phyloP scores from a whole-genome alignment of 2,113 vertebrate species.

The Vanacampus margaritifer region DNA sequence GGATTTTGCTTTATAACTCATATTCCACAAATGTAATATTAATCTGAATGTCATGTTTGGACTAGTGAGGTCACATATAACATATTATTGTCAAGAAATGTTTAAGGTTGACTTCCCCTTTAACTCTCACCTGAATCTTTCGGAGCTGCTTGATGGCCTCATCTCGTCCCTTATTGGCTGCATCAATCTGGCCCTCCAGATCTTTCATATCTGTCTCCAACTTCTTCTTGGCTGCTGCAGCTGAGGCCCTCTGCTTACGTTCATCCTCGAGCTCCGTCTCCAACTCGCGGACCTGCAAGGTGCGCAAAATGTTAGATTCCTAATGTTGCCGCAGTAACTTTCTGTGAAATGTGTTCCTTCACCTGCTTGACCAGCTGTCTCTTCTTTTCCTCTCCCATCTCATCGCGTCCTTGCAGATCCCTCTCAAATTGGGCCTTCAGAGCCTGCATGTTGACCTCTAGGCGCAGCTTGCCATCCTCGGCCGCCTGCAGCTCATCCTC shows the following conservation, averaged over 20 bases:
- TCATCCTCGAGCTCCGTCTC: conserved; percentile 94
- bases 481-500: conserved; percentile 94
- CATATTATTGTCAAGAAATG: too few relatives aligned
- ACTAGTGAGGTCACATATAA: too few relatives aligned
- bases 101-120: too few relatives aligned
- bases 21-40: too few relatives aligned
- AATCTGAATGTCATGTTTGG: too few relatives aligned
- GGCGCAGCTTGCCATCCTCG: conserved; percentile 89
- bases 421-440: conserved; percentile 90
- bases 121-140: conserved; percentile 82
- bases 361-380: conserved; percentile 92
- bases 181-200: conserved; percentile 87
- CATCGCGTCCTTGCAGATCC: conserved; percentile 87
- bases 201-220: conserved; percentile 91
- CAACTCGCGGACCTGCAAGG: conserved; percentile 83
- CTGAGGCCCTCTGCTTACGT: conserved; percentile 81
- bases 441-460: conserved; percentile 97
- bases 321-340: background rate
- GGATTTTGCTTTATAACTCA: too few relatives aligned
- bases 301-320: background rate
- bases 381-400: conserved; percentile 92
- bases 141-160: conserved; percentile 94
- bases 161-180: conserved; percentile 81
- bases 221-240: conserved; percentile 87
- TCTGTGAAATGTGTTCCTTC: conserved; percentile 9